These are phyloP conservation scores for Pholis gunnellus DNA, from an alignment of 2,113 vertebrate species.

Conservation along the genomic window DNA sequence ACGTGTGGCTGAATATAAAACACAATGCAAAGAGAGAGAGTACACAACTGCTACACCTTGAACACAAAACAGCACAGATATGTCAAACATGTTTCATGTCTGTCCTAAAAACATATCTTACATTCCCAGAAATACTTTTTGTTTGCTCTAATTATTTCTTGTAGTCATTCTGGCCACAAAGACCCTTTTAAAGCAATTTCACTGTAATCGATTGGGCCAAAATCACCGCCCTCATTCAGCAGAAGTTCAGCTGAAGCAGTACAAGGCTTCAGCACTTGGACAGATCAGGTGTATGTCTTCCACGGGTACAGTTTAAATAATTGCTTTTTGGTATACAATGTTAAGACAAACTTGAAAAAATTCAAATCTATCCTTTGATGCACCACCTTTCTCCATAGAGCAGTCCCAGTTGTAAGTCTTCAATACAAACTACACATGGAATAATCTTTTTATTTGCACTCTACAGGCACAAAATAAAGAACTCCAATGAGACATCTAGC, in stretches of 20 bases:
- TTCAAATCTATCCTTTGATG: neutral
- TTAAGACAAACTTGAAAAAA: neutral
- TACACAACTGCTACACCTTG: too few relatives aligned
- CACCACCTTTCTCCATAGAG: neutral
- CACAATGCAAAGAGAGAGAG: too few relatives aligned
- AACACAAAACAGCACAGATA: neutral
- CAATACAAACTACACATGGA: too few relatives aligned
- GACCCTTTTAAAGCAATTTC: too few relatives aligned
- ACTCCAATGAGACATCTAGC: neutral
- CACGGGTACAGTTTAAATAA: neutral
- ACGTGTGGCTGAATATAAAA: too few relatives aligned
- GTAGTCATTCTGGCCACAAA: neutral
- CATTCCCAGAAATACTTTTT: neutral
- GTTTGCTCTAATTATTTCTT: neutral
- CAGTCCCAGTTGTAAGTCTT: neutral
- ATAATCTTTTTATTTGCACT: too few relatives aligned
- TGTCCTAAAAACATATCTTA: too few relatives aligned
- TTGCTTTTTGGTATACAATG: neutral
- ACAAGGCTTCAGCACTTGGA: too few relatives aligned
- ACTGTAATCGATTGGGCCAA: too few relatives aligned
- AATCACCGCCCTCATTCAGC: too few relatives aligned
- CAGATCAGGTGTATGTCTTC: too few relatives aligned
- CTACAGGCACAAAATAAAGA: neutral
- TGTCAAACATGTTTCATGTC: neutral
- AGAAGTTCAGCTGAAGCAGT: too few relatives aligned